Base-by-base conservation (phyloP, 2,888 invertebrate species). In the Eurytoma californica region DNA sequence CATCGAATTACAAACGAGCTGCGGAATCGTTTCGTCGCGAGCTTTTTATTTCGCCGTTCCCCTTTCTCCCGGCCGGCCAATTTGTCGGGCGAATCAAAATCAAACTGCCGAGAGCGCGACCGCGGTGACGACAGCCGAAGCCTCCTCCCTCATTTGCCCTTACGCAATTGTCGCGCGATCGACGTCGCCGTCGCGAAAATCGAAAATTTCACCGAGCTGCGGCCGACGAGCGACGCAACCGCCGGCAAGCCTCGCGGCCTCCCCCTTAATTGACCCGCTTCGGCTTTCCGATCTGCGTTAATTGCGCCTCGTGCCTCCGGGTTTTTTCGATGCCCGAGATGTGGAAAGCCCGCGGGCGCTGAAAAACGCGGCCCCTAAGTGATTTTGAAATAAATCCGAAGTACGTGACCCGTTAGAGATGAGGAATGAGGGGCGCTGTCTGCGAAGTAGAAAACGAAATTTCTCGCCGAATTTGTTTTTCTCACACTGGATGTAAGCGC, bases 1-100 rank as follows among this genome's bases (percentile, higher is more conserved):
- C 76, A 69, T 57, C 47, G 39, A 69, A 57, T 68, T 69, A 69
- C 76, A 63, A 76, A 76, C 68, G 75, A 75, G 75, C 57, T 7
- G 53, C 68, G 14, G 24, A 20, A 24, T 20, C 28, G 51, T 53
- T 24, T 63, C 30, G 16, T 53, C 53, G 53, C 16, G 53, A 53
- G 53, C 53, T 53, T 53, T 53, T 53, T 53, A n/a, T 53, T n/a
- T 53, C 14, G 4, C n/a, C 53, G n/a, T n/a, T 63, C 39, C 39
- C 47, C 47, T 63, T 63, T 61, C 61, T 61, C 61, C 28, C 39
- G 0, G 49, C 12, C 13, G 12, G 14, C 58, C 39, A 39, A 55
- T 58, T 12, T 49, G 58, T 24, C 18, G 28, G n/a, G 20, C 47
- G 14, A 66, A 63, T 39, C 47, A 18, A 47, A 18, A 63, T 53